Base-by-base conservation (phyloP, 2,888 invertebrate genomes). In the Pyralis farinalis region DNA sequence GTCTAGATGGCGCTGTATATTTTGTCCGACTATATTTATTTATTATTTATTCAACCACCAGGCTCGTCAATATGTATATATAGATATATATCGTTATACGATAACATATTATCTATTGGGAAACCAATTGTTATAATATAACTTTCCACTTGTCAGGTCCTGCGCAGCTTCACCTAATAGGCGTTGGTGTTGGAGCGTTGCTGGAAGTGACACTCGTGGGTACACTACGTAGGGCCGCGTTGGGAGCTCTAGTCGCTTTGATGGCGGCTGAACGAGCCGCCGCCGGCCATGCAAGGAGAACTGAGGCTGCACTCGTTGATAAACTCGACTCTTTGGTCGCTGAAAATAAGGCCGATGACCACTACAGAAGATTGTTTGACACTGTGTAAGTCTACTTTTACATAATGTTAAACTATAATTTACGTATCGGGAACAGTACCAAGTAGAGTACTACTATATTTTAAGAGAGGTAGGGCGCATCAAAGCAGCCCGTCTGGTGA, bases 181-280 rank as follows among this genome's bases (percentile, higher is more conserved):
- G 97, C 0, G 94, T 95, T 0, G 96, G 98, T 91, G 97, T 98
- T 5, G 97, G 97, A 0, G 97, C 97, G 0, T 95, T 98, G 58
- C 90, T 98, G 30, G 97, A 98, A 81, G 97, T 98, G 3, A 98
- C 98, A 0, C 87, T 98, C 22, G 97, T 98, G 3, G 95, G 96
- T 0, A 96, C 97, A 63, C 92, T 98, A 5, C 91, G 98, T 0
- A 94, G 96, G 55, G 96, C 97, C 0, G 98, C 97, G 0, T 81
- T 98, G 7, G 96, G 97, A 5, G 97, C 98, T 32, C 95, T 98
- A 59, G 98, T 97, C 61, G 97, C 98, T 57, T 95, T 98, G 92
- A 98, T 98, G 96, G 96, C 97, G 53, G 96, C 96, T 59, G 98
- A 98, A 67, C 94, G 95, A 45, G 87, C 90, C 5, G 93, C 94